Base-by-base conservation (phyloP, 2,888 invertebrate species). In the Papilio protenor region DNA sequence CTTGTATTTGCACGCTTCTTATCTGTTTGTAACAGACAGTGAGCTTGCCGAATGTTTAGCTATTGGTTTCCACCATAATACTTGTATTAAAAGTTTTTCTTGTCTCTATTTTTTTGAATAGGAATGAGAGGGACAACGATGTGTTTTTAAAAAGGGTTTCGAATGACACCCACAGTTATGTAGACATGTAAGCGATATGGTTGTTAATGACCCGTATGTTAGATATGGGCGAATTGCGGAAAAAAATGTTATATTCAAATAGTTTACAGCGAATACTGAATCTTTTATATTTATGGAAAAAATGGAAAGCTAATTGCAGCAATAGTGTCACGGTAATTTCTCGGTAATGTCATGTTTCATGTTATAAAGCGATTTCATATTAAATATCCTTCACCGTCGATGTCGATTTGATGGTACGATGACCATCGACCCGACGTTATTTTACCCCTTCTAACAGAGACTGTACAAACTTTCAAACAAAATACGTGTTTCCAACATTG, bases 191-290 rank as follows among this genome's bases (percentile, higher is more conserved):
- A 81, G 72, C 61, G 83, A 84, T 84, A 84, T 76, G 81, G 83
- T 83, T 79, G 61, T 75, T 84, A 83, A 84, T 84, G 77, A 84
- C 84, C 84, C 84, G 83, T 82, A 84, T 74, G 40, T 64, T 49
- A 75, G 81, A 81, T 83, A 80, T 76, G 73, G 71, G 61, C 27
- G 57, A 57, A 23, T 27, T 49, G n/a, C 40, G 76, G 76, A 55
- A 66, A 59, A 64, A 73, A 73, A 76, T 47, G 5, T 47, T 12
- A 72, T 49, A 79, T 12, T 66, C 10, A 45, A 69, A 69, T 45
- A 18, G 16, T 57, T 21, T 23, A 3, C 59, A 11, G 21, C 23
- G n/a, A 55, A 23, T 59, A 59, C 11, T 21, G 2, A 57, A 57
- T 21, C 10, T 59, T 23, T 59, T 23, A 59, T 23, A 18, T 21